These are phyloP conservation scores for Parnassius glacialis DNA, from an alignment of 2,888 invertebrate species.

Conservation along the genomic window DNA sequence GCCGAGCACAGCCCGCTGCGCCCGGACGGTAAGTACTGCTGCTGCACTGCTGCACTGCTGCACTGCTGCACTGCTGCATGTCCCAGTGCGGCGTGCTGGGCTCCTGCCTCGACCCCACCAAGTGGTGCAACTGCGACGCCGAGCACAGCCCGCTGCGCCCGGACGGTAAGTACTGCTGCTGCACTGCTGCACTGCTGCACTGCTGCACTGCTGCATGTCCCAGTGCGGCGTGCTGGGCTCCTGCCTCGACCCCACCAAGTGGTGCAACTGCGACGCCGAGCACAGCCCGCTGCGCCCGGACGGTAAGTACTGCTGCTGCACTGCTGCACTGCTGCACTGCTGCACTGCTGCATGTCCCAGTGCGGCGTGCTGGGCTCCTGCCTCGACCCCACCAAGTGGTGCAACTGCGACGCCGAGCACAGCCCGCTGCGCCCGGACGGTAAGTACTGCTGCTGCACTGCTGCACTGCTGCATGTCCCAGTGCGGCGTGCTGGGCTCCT, in stretches of 20 bases:
- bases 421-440: constrained; percentile 44
- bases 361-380: too few species aligned
- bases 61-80: too few species aligned
- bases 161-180: constrained; percentile 38
- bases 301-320: constrained; percentile 36
- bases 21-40: constrained; percentile 43
- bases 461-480: constrained; percentile 37
- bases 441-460: constrained; percentile 24
- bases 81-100: too few species aligned
- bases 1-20: constrained; percentile 69
- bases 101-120: constrained; percentile 53
- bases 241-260: constrained; percentile 86
- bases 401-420: constrained; percentile 93
- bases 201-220: too few species aligned
- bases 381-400: constrained; percentile 86
- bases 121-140: constrained; percentile 98
- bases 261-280: constrained; percentile 97
- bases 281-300: constrained; percentile 42
- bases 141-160: constrained; percentile 56
- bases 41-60: too few species aligned
- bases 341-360: too few species aligned
- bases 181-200: too few species aligned
- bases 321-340: too few species aligned
- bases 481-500: too few species aligned
- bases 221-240: too few species aligned